Percentiles rank a stretch among this genome's conserved stretches.
Evolutionary conservation across 2,888 invertebrate species (phyloP).

Genomic region (Rhogogaster chlorosoma): DNA sequence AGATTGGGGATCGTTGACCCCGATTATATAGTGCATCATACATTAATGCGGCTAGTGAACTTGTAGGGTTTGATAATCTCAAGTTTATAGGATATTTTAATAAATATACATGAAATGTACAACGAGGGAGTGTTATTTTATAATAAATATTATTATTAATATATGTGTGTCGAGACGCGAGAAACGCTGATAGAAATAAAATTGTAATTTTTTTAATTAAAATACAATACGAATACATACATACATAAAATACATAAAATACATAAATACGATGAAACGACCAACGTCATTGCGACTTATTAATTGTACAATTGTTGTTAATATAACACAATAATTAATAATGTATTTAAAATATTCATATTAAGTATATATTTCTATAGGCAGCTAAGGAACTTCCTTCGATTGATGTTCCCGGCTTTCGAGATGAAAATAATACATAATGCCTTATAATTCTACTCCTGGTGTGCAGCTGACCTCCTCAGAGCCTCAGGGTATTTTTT

Average conservation of each 20-base stretch:
- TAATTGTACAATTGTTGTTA: background rate
- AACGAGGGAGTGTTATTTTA: background rate
- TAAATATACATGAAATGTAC: background rate
- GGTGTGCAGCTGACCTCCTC: background rate
- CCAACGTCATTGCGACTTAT: background rate
- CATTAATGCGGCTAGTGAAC: background rate
- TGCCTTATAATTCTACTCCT: background rate
- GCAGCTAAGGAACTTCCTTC: background rate
- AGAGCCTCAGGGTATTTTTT: constrained; percentile 2
- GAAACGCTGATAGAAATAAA: background rate
- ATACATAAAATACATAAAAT: too few relatives aligned
- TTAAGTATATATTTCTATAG: background rate
- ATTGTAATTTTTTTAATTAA: background rate
- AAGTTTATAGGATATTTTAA: background rate
- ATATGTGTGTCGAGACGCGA: background rate
- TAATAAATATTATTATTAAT: background rate
- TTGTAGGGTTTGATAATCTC: constrained; percentile 30
- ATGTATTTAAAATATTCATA: background rate
- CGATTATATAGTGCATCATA: background rate
- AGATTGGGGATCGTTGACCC: background rate
- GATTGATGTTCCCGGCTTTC: background rate
- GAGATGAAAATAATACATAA: background rate
- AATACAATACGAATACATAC: background rate
- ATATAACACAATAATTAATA: background rate
- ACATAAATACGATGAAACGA: background rate